phyloP scores from a whole-genome alignment of 2,888 invertebrate species.

The Leptinotarsa haldemani region DNA sequence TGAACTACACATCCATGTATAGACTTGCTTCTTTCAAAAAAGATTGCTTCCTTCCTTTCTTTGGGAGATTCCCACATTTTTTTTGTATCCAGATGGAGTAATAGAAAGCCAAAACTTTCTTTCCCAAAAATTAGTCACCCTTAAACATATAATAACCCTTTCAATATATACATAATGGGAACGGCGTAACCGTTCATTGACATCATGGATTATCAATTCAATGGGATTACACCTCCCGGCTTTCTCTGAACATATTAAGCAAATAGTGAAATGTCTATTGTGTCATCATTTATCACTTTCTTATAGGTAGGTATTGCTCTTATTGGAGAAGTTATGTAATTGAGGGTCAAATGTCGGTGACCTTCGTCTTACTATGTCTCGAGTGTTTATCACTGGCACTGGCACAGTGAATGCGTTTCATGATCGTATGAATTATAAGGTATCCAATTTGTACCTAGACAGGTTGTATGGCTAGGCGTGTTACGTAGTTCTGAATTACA shows the following conservation, averaged over 20 bases:
- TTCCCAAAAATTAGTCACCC: too few species aligned
- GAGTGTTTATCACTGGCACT: constrained; percentile 24
- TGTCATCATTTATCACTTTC: constrained; percentile 17
- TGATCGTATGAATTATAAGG: constrained; percentile 1
- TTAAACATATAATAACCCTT: too few species aligned
- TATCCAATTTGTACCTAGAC: constrained; percentile 19
- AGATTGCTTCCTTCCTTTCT: too few species aligned
- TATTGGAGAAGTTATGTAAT: constrained; percentile 18
- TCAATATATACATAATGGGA: not conserved
- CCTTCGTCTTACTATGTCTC: constrained; percentile 20
- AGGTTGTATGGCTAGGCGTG: not conserved
- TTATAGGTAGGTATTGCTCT: constrained; percentile 9
- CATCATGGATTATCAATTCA: not conserved
- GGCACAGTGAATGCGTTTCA: constrained; percentile 7
- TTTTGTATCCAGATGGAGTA: too few species aligned
- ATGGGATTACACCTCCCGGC: not conserved
- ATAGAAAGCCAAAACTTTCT: too few species aligned
- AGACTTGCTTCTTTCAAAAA: too few species aligned
- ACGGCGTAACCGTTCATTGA: not conserved
- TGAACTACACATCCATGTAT: too few species aligned
- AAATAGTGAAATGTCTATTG: not conserved
- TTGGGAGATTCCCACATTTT: too few species aligned
- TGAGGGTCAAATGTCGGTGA: constrained; percentile 31
- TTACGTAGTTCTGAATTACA: not conserved
- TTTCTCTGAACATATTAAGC: not conserved